Evolutionary conservation across 2,888 invertebrate species (phyloP).

Genomic region (Archaeoteleia sp.): DNA sequence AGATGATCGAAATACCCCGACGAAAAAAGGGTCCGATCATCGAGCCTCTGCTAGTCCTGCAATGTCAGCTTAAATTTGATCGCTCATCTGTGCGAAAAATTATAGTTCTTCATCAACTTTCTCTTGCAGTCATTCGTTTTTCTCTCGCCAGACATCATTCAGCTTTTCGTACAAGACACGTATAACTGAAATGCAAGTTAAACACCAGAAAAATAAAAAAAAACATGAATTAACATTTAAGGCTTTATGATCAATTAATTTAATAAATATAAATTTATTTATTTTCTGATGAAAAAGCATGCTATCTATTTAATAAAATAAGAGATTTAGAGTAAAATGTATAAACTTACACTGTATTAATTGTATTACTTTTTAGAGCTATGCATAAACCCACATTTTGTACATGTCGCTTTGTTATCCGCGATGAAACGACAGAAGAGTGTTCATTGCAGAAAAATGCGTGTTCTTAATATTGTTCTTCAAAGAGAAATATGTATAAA

Average conservation of each 20-base stretch:
- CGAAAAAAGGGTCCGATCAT: conserved; percentile 1
- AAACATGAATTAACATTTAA: too few species aligned
- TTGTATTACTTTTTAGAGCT: too few species aligned
- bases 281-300: too few species aligned
- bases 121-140: neutral
- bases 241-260: too few species aligned
- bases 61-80: neutral
- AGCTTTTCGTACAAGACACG: too few species aligned
- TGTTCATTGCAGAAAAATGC: neutral
- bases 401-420: neutral
- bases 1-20: neutral
- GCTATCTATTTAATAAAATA: too few species aligned
- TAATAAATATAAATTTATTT: too few species aligned
- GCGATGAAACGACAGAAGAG: neutral
- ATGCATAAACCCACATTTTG: too few species aligned
- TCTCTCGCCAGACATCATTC: too few species aligned
- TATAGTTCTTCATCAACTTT: neutral
- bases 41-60: conserved; percentile 7
- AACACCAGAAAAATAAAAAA: too few species aligned
- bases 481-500: neutral
- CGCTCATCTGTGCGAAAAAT: conserved; percentile 5
- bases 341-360: neutral
- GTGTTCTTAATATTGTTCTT: neutral
- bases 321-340: neutral
- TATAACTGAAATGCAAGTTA: too few species aligned